Evolutionary conservation across 2,888 invertebrate genomes (phyloP), one percentile per base, ranked within the genome.

Genomic region (Coleophora flavipennella): DNA sequence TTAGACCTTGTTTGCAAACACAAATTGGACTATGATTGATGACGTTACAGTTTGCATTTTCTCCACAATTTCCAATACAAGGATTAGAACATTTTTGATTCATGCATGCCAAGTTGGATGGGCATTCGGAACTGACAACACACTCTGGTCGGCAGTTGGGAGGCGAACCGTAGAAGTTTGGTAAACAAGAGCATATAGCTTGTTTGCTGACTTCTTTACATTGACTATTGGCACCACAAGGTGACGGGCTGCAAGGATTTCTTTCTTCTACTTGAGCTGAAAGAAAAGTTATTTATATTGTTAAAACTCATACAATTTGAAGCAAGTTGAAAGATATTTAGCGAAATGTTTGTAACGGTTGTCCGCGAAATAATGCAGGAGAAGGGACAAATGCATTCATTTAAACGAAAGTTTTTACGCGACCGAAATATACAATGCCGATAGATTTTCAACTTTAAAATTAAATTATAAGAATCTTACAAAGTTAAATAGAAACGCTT

Each of bases 221-320:
- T 63, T 92, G 91, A 52, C 92, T 92, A 59, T 92, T 91, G 1
- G 91, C 88, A 40, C 92, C 92, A 62, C 92, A 93, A 1, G 91
- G 92, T 33, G 90, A 88, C 35, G 83, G 83, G 46, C 44, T 69
- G 42, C 84, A 84, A 12, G 78, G 74, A 51, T 74, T 71, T 9
- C 45, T 59, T 54, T 72, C 72, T 27, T 62, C 40, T 33, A 67
- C 33, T 55, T 62, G 56, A 31, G 79, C 83, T 83, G 47, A 40
- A 75, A 29, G 10, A 11, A 29, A n/a, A n/a, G n/a, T n/a, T 4
- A 29, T n/a, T 11, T 9, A 29, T 9, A 29, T 29, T 4, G 10
- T 10, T 29, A 9, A 11, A 29, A 12, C 6, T 11, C 12, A 32
- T 32, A 32, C 9, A 26, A 8, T 33, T n/a, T n/a, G n/a, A n/a